Evolutionary conservation across 2,888 invertebrate genomes (phyloP).

Genomic region (Notodromas monacha): DNA sequence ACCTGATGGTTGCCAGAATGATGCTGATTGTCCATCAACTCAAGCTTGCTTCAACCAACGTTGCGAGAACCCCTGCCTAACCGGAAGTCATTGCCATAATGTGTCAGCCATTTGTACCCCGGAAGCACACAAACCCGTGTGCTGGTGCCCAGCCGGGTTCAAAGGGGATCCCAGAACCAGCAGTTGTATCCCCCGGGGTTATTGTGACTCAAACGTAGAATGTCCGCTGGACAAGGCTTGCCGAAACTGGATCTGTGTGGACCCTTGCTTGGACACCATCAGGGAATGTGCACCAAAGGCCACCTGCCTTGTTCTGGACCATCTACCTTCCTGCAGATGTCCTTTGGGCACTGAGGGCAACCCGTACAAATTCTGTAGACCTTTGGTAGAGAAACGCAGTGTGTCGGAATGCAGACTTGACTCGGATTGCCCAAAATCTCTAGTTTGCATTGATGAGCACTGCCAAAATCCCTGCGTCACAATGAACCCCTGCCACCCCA

Average conservation of each 20-base stretch:
- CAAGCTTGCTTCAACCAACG: conserved; percentile 14
- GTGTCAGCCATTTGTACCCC: conserved; percentile 29
- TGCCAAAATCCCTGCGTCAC: conserved; percentile 13
- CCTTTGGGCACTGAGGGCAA: conserved; percentile 31
- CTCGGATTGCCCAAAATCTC: conserved; percentile 24
- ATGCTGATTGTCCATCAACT: conserved; percentile 15
- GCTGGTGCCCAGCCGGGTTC: conserved; percentile 38
- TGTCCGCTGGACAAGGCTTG: conserved; percentile 57
- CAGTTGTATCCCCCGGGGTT: neutral
- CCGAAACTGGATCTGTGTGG: conserved; percentile 46
- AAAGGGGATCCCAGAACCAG: conserved; percentile 31
- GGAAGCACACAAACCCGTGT: conserved; percentile 28
- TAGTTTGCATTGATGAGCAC: conserved; percentile 12
- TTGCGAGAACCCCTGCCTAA: conserved; percentile 34
- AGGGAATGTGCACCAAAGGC: conserved; percentile 35
- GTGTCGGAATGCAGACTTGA: conserved; percentile 41
- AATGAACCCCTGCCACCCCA: conserved; percentile 15
- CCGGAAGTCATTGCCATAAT: conserved; percentile 26
- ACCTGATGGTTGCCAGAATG: conserved; percentile 21
- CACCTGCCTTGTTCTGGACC: conserved; percentile 44
- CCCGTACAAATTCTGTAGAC: conserved; percentile 16
- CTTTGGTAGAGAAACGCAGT: no score
- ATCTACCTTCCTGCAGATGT: conserved; percentile 53
- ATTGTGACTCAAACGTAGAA: conserved; percentile 29
- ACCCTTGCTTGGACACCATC: conserved; percentile 43